Evolutionary conservation across 1,140 invertebrate species (phyloP), one percentile per base, ranked within the genome.

Genomic region (Drosophila paulistorum): DNA sequence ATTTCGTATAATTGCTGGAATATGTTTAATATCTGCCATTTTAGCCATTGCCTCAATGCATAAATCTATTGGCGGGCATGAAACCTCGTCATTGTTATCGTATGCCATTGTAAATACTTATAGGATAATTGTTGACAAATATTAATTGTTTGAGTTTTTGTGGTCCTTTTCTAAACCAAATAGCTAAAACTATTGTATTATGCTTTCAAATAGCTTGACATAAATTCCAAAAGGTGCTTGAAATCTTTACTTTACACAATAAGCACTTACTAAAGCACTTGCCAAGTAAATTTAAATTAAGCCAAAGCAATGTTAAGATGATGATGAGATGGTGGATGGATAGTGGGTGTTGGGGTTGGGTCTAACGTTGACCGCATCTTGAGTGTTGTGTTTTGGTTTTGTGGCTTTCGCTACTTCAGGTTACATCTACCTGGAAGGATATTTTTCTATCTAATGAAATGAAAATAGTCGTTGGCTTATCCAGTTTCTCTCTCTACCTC

Each of bases 401-500:
- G 69, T 66, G 62, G 65, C 60, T 62, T 41, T 13, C 51, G 51
- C 35, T 60, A 60, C 64, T 72, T 58, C 33, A 42, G 54, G 61
- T 45, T 69, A 37, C 66, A 71, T 48, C 7, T 48, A 48, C 63
- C 80, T 78, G 68, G 54, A 45, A 68, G 81, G 81, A 66, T 89
- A 89, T 89, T 89, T 89, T 89, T 85, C 71, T 81, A 85, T 65
- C 62, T 85, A 90, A 90, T 90, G 85, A 90, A 90, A 90, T 90
- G 80, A 90, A 90, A 90, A 89, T 89, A 90, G 74, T 68, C 75
- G 54, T 68, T 68, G 58, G 67, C 64, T 64, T 51, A 23, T 17
- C 17, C 45, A 10, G 9, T 48, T 7, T 48, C 45, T 48, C 14
- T 9, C 17, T 51, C n/a, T 45, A 1, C 14, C 42, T 14, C n/a